Conservation (phyloP, 2,113 vertebrate genomes). For the Psammodynastes pulverulentus region DNA sequence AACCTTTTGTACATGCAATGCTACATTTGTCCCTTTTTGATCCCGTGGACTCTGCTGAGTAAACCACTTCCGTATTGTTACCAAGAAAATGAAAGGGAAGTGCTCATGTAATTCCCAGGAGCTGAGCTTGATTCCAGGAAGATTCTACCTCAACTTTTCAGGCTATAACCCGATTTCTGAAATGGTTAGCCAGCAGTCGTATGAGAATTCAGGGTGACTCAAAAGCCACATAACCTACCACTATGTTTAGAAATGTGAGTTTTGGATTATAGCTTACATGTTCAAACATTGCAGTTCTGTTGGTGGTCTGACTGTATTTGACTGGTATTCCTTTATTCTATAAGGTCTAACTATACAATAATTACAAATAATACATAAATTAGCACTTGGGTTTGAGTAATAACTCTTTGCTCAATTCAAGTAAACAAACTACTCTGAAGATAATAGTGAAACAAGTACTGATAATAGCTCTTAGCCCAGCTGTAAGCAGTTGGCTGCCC, state of each 20-base stretch:
- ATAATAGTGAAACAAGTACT: neutral
- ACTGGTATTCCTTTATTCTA: neutral
- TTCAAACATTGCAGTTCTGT: neutral
- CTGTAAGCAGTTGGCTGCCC: neutral
- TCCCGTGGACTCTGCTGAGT: neutral
- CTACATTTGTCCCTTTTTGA: neutral
- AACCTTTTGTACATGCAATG: neutral
- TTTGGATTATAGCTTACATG: neutral
- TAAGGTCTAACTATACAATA: neutral
- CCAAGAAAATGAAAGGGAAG: neutral
- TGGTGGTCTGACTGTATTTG: neutral
- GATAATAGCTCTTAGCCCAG: neutral
- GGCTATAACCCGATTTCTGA: neutral
- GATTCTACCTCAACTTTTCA: neutral
- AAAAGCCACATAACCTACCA: neutral
- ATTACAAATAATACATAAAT: slow-evolving; percentile 3
- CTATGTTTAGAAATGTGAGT: neutral
- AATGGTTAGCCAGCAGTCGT: neutral
- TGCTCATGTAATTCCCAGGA: neutral
- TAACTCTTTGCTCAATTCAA: neutral
- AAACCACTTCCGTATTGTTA: neutral
- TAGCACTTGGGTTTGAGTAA: neutral
- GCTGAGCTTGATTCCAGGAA: neutral
- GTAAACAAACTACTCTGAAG: neutral
- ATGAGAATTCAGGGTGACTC: neutral